Conservation (phyloP, 2,797 vertebrate species). For the Fistularia commersonii region DNA sequence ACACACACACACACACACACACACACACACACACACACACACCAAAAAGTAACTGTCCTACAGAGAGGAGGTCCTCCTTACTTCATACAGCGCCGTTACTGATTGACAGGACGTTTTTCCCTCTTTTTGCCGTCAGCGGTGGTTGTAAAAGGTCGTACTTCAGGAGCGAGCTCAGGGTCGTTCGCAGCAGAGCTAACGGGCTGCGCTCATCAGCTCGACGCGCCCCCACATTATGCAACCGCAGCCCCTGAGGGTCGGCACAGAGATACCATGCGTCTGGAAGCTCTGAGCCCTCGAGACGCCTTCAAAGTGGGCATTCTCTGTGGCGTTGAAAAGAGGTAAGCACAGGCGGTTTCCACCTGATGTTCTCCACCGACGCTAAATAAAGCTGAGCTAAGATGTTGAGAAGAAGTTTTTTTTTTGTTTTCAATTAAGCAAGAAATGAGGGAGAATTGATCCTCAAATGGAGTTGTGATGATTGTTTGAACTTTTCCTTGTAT, state of each 20-base stretch:
- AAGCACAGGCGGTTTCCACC: slow-evolving; percentile 21
- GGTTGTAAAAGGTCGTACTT: slow-evolving; percentile 38
- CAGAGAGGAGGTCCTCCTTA: no score
- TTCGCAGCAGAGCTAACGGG: slow-evolving; percentile 30
- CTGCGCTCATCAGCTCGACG: slow-evolving; percentile 23
- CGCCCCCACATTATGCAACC: slow-evolving; percentile 31
- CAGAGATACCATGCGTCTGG: slow-evolving; percentile 28
- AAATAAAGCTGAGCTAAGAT: no score
- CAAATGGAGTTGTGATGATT: no score
- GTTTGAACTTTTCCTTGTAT: no score
- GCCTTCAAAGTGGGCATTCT: slow-evolving; percentile 58
- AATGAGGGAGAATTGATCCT: no score
- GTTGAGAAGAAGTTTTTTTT: no score
- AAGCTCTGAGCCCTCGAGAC: slow-evolving; percentile 32
- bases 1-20: no score
- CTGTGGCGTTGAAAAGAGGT: slow-evolving; percentile 56
- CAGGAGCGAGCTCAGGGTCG: slow-evolving; percentile 15
- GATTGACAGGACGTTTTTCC: slow-evolving; percentile 47
- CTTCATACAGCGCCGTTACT: slow-evolving; percentile 47
- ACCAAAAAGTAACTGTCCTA: no score
- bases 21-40: no score
- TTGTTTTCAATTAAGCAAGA: no score
- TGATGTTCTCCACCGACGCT: no score
- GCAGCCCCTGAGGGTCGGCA: slow-evolving; percentile 24
- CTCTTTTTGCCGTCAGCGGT: slow-evolving; percentile 13